phyloP scores from a whole-genome alignment of 2,797 vertebrate species.

The Arrhamphus sclerolepis region DNA sequence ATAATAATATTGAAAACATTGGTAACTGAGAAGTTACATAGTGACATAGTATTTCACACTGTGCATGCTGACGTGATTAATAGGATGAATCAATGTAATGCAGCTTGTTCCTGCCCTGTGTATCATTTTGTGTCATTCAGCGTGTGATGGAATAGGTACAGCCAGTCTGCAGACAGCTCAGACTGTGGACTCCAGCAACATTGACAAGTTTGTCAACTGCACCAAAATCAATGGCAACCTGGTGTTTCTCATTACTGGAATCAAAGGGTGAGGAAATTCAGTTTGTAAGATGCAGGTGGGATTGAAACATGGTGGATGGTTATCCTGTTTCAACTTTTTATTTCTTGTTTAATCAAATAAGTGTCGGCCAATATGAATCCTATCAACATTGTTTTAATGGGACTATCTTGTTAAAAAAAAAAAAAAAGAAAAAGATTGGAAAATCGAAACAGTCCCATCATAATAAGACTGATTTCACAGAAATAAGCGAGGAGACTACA shows the following conservation, averaged over 20 bases:
- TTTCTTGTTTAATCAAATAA: too few species aligned
- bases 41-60: neutral
- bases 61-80: neutral
- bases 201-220: constrained; percentile 97
- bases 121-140: constrained; percentile 71
- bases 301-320: neutral
- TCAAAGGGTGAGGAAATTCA: constrained; percentile 87
- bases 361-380: too few species aligned
- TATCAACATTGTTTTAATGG: too few species aligned
- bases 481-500: too few species aligned
- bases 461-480: too few species aligned
- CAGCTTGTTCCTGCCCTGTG: neutral
- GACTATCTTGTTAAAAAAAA: too few species aligned
- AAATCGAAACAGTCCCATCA: too few species aligned
- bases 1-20: neutral
- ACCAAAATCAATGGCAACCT: constrained; percentile 99
- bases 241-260: constrained; percentile 97
- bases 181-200: constrained; percentile 97
- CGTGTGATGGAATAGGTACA: constrained; percentile 96
- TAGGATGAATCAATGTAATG: neutral
- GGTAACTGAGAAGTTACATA: neutral
- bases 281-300: neutral
- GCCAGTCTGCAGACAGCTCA: constrained; percentile 90
- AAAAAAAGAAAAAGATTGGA: too few species aligned
- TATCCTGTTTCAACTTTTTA: too few species aligned